Conservation (phyloP, 2,797 vertebrate genomes). For the Threskiornis aethiopicus region DNA sequence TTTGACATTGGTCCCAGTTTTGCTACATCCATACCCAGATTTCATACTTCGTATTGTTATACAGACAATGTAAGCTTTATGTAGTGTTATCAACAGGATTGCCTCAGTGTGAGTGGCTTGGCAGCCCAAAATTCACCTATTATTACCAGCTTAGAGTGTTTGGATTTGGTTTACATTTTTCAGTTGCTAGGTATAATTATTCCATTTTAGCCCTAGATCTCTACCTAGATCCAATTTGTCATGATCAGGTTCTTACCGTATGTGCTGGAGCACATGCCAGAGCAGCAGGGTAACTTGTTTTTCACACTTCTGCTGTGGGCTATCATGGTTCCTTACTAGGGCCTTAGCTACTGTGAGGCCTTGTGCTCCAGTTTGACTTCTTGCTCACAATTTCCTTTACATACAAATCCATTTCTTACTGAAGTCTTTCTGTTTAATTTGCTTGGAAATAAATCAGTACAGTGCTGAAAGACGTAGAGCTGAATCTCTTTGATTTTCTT, state of each 20-base stretch:
- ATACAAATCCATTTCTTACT: not conserved
- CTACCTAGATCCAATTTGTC: not conserved
- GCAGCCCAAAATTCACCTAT: not conserved
- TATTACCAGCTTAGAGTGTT: not conserved
- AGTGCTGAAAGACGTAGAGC: not conserved
- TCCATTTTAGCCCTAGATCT: not conserved
- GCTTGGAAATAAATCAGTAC: not conserved
- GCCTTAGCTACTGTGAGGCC: not conserved
- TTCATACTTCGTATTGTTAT: not conserved
- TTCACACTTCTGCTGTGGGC: not conserved
- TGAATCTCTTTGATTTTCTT: not conserved
- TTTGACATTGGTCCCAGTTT: not conserved
- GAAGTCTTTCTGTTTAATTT: not conserved
- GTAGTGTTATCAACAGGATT: not conserved
- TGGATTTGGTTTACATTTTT: not conserved
- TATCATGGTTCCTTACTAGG: not conserved
- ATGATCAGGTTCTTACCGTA: accelerated
- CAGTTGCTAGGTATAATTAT: not conserved
- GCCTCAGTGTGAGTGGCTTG: not conserved
- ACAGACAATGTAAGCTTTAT: not conserved
- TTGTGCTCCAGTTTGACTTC: not conserved
- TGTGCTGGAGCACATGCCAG: not conserved
- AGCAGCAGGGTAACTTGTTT: not conserved
- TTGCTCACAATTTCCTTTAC: not conserved
- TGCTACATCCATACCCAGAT: not conserved